Base-by-base conservation (phyloP, 2,797 vertebrate species). In the Danio aesculapii region DNA sequence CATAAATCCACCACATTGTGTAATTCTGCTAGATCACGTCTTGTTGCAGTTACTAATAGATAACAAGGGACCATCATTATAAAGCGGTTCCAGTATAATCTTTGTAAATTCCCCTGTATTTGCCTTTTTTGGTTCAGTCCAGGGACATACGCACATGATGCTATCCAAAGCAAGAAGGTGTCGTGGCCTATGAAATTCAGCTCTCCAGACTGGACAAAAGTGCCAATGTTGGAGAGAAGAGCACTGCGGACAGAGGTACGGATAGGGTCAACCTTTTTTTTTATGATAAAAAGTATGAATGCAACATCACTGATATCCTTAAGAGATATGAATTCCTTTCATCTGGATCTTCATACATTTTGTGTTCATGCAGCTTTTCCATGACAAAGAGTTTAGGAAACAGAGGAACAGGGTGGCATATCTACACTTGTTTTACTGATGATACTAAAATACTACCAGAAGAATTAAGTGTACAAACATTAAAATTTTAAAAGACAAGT, bases 161-260 rank as follows among this genome's bases (percentile, higher is more conserved):
- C 39, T 2, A 76, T 7, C 2, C 41, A 19, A 0, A 84, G 75
- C 84, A 92, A 81, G 53, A 96, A 92, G 81, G 87, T 98, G 82
- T 88, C 81, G 12, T 97, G 97, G 97, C 97, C 96, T 0, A 96
- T 95, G 94, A 91, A 90, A 79, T 98, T 98, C 76, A 94, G 96
- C 52, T 87, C 94, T n/a, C 95, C 96, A 14, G 95, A 98, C 50
- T 96, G 96, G 96, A 86, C 85, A 64, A 89, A 81, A 44, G 86
- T 97, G 76, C 92, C 94, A 1, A 81, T 64, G 70, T 81, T 87
- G 17, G 85, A 92, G 53, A 93, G 86, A 81, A 94, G 68, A 83
- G 92, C 94, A 3, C 82, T 96, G 46, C 94, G 86, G 72, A 85
- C 90, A 58, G 92, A 96, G 91, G 95, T 96, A 85, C 79, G 21